Percentiles rank a stretch among this genome's conserved stretches.
phyloP scores from a whole-genome alignment of 2,888 invertebrate genomes.

The Punctoribates punctum region DNA sequence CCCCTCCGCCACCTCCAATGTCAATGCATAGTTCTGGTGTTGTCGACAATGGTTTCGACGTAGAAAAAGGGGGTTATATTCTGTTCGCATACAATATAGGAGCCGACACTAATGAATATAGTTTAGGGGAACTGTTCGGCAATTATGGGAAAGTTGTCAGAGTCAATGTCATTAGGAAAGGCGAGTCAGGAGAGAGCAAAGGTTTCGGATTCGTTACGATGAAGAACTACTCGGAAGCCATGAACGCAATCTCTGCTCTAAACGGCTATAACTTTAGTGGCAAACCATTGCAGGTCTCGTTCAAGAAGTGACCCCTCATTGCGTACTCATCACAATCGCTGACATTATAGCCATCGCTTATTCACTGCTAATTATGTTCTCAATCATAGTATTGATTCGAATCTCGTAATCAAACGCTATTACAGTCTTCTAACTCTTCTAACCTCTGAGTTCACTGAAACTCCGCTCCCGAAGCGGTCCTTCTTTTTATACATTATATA shows the following conservation, averaged over 20 bases:
- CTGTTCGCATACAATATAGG: slow-evolving; percentile 56
- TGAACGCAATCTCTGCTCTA: slow-evolving; percentile 53
- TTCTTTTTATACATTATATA: slow-evolving; percentile 5
- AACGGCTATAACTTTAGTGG: slow-evolving; percentile 53
- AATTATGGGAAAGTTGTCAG: slow-evolving; percentile 55
- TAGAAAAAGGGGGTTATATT: slow-evolving; percentile 50
- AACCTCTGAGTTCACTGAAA: neutral
- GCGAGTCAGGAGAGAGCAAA: slow-evolving; percentile 52
- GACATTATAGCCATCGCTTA: too few relatives aligned
- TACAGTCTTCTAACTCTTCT: neutral
- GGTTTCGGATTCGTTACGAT: slow-evolving; percentile 56
- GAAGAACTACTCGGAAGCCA: slow-evolving; percentile 54
- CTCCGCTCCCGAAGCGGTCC: neutral
- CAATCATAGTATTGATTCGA: slow-evolving; percentile 10
- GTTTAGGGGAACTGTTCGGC: slow-evolving; percentile 54
- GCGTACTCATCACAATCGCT: neutral
- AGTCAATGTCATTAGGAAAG: slow-evolving; percentile 53
- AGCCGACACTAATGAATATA: slow-evolving; percentile 53
- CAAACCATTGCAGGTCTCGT: slow-evolving; percentile 54
- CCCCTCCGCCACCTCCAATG: neutral
- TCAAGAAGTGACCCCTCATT: slow-evolving; percentile 48
- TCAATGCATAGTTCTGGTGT: neutral
- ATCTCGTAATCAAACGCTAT: neutral
- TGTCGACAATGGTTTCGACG: slow-evolving; percentile 30
- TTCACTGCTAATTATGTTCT: too few relatives aligned